phyloP scores from a whole-genome alignment of 2,888 invertebrate genomes.

The Automeris io region DNA sequence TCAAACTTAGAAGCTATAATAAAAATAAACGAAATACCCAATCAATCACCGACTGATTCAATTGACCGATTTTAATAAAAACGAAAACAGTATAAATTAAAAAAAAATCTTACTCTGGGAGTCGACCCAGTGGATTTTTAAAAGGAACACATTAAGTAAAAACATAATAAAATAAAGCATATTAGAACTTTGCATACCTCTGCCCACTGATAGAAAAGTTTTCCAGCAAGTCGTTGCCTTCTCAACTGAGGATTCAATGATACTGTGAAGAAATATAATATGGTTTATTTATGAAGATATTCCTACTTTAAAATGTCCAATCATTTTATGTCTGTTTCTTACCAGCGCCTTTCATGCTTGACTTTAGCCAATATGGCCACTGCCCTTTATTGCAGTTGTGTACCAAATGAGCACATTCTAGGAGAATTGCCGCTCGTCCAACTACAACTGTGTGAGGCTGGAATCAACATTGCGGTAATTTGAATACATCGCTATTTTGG shows the following conservation, averaged over 20 bases:
- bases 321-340: slow-evolving; percentile 16
- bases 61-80: too few species aligned
- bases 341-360: slow-evolving; percentile 76
- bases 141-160: too few species aligned
- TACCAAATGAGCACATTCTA: slow-evolving; percentile 98
- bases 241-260: slow-evolving; percentile 61
- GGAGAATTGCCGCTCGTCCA: slow-evolving; percentile 90
- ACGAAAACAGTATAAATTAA: too few species aligned
- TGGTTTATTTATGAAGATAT: slow-evolving; percentile 1
- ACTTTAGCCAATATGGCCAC: slow-evolving; percentile 99
- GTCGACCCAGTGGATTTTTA: too few species aligned
- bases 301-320: too few species aligned
- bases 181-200: slow-evolving; percentile 83
- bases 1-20: too few species aligned
- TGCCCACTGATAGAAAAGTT: slow-evolving; percentile 98
- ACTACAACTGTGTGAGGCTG: slow-evolving; percentile 96
- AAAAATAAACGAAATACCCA: too few species aligned
- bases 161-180: too few species aligned
- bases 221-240: slow-evolving; percentile 88
- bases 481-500: too few species aligned
- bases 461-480: slow-evolving; percentile 17
- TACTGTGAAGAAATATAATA: slow-evolving; percentile 59
- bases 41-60: too few species aligned
- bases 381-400: slow-evolving; percentile 98
- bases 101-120: too few species aligned